These are phyloP conservation scores for Stegodyphus dumicola DNA, from an alignment of 1,140 invertebrate species.

Conservation along the genomic window DNA sequence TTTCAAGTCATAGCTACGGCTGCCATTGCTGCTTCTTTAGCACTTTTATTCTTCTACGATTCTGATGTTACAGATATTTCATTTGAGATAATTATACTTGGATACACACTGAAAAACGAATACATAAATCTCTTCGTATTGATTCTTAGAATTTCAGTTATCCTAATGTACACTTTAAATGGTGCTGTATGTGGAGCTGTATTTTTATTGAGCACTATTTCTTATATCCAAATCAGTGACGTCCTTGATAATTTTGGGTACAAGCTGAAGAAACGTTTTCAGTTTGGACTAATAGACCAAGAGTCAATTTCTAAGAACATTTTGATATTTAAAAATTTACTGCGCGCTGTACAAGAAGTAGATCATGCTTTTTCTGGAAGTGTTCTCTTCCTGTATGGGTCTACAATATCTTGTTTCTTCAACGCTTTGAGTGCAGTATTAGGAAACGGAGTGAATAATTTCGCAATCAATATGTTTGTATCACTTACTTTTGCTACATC, in stretches of 20 bases:
- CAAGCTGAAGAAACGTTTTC: constrained; percentile 18
- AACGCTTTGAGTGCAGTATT: not conserved
- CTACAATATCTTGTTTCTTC: constrained; percentile 6
- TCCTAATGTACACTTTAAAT: not conserved
- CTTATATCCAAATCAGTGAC: not conserved
- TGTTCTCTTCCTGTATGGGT: constrained; percentile 22
- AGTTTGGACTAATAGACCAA: not conserved
- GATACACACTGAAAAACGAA: not conserved
- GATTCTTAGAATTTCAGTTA: not conserved
- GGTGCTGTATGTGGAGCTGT: not conserved
- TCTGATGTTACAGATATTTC: not conserved
- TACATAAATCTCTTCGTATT: not conserved
- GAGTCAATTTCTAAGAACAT: constrained; percentile 8
- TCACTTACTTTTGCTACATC: not conserved
- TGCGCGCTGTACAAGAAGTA: not conserved
- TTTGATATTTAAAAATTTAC: constrained; percentile 1
- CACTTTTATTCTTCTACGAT: not conserved
- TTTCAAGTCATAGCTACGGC: not conserved
- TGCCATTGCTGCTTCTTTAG: not conserved
- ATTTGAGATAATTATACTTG: not conserved
- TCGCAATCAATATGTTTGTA: not conserved
- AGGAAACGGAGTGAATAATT: not conserved
- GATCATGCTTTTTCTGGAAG: constrained; percentile 1
- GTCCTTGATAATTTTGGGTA: not conserved
- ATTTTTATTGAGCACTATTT: constrained; percentile 3